Base-by-base conservation (phyloP, 2,797 vertebrate genomes). In the Pterois miles region DNA sequence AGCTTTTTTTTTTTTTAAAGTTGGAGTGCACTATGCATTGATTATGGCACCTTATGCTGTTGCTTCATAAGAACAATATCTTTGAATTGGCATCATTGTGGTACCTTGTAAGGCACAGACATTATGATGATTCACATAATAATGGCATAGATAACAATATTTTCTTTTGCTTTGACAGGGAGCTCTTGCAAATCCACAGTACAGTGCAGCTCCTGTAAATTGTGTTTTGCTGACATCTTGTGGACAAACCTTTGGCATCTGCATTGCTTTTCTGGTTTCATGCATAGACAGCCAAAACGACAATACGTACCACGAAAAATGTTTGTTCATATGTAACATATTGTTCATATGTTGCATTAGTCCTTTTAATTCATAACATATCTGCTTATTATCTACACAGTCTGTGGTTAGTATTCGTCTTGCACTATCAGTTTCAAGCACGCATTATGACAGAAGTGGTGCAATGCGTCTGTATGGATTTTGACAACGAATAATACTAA, bases 141-240 rank as follows among this genome's bases (percentile, higher is more conserved):
- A n/a, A 29, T 20, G 16, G 53, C 10, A 33, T 73, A 60, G 22
- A 53, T 54, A 46, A 64, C 5, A 33, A 31, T 18, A 6, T 78
- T 25, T 59, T 14, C 22, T 38, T 20, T 59, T 1, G 12, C 8
- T 27, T 58, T 34, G 23, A 40, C 54, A n/a, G 8, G 5, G 22
- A 34, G 25, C 9, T 43, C 8, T 9, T 71, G 18, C 16, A 31
- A 8, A 12, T 5, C 2, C 8, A 13, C 27, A 10, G 29, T n/a
- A 2, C 2, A 48, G 14, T 3, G 53, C 50, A 38, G 46, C 33
- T 65, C 3, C 10, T 57, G 8, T 66, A 74, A 73, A 68, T 31
- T 73, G 72, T 71, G 43, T 43, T 81, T 79, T 91, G 76, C 74
- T 91, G 92, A 89, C 93, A 84, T 72, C 94, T 81, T 76, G 88